These are phyloP conservation scores for Drusus annulatus DNA, from an alignment of 1,140 invertebrate species.

Conservation along the genomic window DNA sequence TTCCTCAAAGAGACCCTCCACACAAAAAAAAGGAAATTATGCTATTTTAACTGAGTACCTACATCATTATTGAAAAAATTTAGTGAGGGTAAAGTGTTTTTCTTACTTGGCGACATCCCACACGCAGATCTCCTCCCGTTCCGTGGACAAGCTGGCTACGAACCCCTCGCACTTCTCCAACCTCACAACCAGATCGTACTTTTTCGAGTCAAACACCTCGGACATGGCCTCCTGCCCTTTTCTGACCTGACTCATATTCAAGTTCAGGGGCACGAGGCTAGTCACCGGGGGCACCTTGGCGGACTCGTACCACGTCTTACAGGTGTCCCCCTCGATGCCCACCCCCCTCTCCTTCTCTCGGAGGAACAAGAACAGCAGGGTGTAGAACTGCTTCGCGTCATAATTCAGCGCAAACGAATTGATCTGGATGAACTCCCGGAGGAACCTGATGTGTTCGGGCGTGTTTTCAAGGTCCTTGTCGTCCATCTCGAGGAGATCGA, in stretches of 20 bases:
- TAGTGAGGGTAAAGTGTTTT: neutral
- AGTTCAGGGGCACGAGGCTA: conserved; percentile 69
- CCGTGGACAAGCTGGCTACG: conserved; percentile 81
- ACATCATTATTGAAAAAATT: too few relatives aligned
- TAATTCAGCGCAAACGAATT: conserved; percentile 79
- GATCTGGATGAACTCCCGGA: conserved; percentile 78
- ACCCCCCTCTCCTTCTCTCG: conserved; percentile 64
- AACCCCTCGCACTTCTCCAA: conserved; percentile 75
- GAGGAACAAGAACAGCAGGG: conserved; percentile 76
- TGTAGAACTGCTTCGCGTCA: conserved; percentile 83
- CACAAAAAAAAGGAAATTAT: too few relatives aligned
- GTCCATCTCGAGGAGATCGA: conserved; percentile 70
- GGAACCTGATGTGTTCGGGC: conserved; percentile 74
- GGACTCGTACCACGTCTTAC: conserved; percentile 65
- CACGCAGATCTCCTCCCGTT: conserved; percentile 83
- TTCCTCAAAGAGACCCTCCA: too few relatives aligned
- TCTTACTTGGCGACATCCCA: conserved; percentile 80
- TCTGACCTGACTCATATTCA: conserved; percentile 61
- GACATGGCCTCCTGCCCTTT: conserved; percentile 62
- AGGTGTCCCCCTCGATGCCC: conserved; percentile 63
- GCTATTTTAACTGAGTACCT: too few relatives aligned
- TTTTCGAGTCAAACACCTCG: conserved; percentile 67
- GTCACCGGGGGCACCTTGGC: conserved; percentile 70
- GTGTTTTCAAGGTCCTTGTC: conserved; percentile 57
- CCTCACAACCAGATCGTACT: conserved; percentile 72